Evolutionary conservation across 2,888 invertebrate genomes (phyloP).

Genomic region (Apotomis turbidana): DNA sequence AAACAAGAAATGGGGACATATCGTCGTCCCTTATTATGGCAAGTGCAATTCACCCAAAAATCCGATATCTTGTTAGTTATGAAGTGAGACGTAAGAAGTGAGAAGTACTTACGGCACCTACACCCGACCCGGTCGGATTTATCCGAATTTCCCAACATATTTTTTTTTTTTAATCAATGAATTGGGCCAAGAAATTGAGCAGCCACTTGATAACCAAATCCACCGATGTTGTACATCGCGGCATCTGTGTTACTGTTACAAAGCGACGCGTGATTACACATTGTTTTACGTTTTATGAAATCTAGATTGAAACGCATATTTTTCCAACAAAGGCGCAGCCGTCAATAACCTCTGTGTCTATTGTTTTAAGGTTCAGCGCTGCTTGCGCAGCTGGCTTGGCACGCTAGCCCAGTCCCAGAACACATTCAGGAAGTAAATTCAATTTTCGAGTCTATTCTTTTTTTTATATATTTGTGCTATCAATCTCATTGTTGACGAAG

Average conservation of each 20-base stretch:
- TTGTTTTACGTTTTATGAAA: conserved; percentile 48
- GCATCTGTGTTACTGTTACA: conserved; percentile 35
- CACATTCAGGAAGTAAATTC: conserved; percentile 13
- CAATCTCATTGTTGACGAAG: not conserved
- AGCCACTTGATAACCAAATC: conserved; percentile 1
- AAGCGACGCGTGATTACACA: conserved; percentile 40
- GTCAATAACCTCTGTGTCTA: conserved; percentile 51
- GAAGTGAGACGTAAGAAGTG: too few relatives aligned
- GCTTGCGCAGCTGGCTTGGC: conserved; percentile 54
- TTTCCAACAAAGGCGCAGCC: conserved; percentile 44
- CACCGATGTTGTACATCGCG: conserved; percentile 7
- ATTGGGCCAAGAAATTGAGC: too few relatives aligned
- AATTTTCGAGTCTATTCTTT: not conserved
- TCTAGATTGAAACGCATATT: conserved; percentile 44
- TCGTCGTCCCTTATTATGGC: too few relatives aligned
- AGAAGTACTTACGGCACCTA: too few relatives aligned
- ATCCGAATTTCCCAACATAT: too few relatives aligned
- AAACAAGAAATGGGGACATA: too few relatives aligned
- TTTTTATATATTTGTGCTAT: not conserved
- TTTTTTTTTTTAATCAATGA: too few relatives aligned
- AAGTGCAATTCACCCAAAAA: too few relatives aligned
- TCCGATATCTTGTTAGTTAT: too few relatives aligned
- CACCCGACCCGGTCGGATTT: too few relatives aligned
- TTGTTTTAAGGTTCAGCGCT: conserved; percentile 53
- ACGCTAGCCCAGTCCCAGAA: conserved; percentile 42